Evolutionary conservation across 2,797 vertebrate genomes (phyloP), one percentile per base, ranked within the genome.

Genomic region (Halcyon smyrnensis): DNA sequence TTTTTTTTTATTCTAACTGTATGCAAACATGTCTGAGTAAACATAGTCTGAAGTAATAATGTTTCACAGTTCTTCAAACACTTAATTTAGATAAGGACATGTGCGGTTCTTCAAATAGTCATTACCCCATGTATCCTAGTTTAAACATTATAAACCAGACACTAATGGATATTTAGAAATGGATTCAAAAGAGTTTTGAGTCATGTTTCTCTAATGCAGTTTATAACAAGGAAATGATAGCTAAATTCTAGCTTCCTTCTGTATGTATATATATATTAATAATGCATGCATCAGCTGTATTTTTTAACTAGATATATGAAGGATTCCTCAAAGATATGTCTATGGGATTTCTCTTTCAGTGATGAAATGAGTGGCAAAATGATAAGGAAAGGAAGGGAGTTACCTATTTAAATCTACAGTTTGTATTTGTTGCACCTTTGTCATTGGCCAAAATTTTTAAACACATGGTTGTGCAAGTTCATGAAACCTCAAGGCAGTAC

Each of bases 21-120:
- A 64, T 95, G 67, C 90, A 97, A 93, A 94, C 69, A 76, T 69
- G 51, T 83, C 85, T 91, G 86, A 91, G 95, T 96, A 98, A 97
- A 95, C 67, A 71, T 46, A 92, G 57, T 96, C 95, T 97, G 93
- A 91, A 97, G 65, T 95, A 93, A 85, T 93, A 89, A 89, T 69
- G 92, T 96, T 97, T 97, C 90, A 84, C 60, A 69, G 88, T 96
- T 98, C 91, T 97, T 95, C 95, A 97, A 95, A 92, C 77, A 96
- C 96, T 97, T 97, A 90, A 91, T 92, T 95, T 95, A 76, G 71
- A 76, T 96, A 95, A 95, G 68, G 60, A 80, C 15, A 32, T 4
- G 8, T 73, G 45, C 59, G 96, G 79, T 96, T 84, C 95, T 97
- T 97, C 93, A 89, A 74, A 82, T 57, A 89, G 95, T 87, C 91